Evolutionary conservation across 2,888 invertebrate species (phyloP), one percentile per base, ranked within the genome.

Genomic region (Calliphora vomitoria): DNA sequence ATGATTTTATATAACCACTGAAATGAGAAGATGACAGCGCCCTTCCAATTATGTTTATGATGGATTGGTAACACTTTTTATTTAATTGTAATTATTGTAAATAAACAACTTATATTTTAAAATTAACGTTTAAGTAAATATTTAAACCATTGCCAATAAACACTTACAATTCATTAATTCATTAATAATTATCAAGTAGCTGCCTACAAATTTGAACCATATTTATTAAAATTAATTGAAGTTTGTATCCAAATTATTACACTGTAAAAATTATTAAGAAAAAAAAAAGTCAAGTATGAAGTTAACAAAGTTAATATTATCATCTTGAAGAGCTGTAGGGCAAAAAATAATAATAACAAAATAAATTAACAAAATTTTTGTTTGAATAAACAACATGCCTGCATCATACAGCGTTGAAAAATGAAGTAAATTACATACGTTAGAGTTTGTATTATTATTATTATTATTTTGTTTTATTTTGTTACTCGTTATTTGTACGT

Each of bases 371-470:
- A 50, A 50, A n/a, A n/a, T 5, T 6, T n/a, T 50, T 50, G n/a
- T 50, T 50, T 8, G n/a, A n/a, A 50, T n/a, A 50, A 50, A 50
- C n/a, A 50, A 50, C 13, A n/a, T 47, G 47, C 5, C 13, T n/a
- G 50, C n/a, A 50, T 44, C 35, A 35, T 5, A 5, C 35, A 44
- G 13, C 3, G 44, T 4, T 10, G 11, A 10, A 11, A 25, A 4
- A 11, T 13, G 10, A 13, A 44, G 44, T 13, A 11, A 3, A 44
- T 87, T 89, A 83, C 68, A 87, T 80, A 79, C 88, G 20, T 8
- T 55, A 55, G 55, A 55, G 8, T 25, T 25, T 25, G 25, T 25
- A 25, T 25, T 25, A 25, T 25, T 25, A 25, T 25, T 25, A 25
- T n/a, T n/a, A n/a, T n/a, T n/a, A n/a, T n/a, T n/a, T n/a, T n/a